phyloP scores from a whole-genome alignment of 2,113 vertebrate genomes.

The Austrofundulus limnaeus region DNA sequence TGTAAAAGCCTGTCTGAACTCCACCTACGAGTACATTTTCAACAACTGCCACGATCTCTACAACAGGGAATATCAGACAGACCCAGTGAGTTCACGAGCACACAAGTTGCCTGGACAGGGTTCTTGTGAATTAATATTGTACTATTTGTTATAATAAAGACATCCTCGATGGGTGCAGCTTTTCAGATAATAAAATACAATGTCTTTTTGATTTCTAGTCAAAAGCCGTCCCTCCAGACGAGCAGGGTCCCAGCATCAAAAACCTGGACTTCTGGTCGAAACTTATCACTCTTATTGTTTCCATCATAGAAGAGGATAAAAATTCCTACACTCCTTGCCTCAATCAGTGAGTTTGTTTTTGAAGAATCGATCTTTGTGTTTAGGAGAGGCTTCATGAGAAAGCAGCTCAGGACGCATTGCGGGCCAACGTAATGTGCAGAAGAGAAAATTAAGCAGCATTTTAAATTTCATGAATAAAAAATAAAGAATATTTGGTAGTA shows the following conservation, averaged over 20 bases:
- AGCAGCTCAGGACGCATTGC: constrained; percentile 7
- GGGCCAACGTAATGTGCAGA: not conserved
- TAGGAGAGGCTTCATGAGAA: not conserved
- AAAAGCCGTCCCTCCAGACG: constrained; percentile 92
- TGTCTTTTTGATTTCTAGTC: constrained; percentile 72
- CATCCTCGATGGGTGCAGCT: not conserved
- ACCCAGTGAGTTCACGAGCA: constrained; percentile 81
- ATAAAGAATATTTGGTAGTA: not conserved
- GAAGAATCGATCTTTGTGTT: too few relatives aligned
- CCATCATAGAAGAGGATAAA: constrained; percentile 98
- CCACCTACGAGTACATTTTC: constrained; percentile 97
- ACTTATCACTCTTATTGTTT: constrained; percentile 96
- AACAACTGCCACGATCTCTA: constrained; percentile 97
- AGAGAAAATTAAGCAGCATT: not conserved
- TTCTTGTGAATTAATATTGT: not conserved
- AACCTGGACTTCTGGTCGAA: constrained; percentile 99
- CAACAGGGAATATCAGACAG: constrained; percentile 93
- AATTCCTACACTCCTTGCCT: constrained; percentile 97
- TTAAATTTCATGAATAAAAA: not conserved
- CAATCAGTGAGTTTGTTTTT: constrained; percentile 88
- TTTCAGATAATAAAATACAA: not conserved
- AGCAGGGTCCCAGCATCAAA: constrained; percentile 95
- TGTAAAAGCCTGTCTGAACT: constrained; percentile 96
- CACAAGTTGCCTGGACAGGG: not conserved
- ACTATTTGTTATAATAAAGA: too few relatives aligned